Evolutionary conservation across 2,888 invertebrate species (phyloP), one percentile per base, ranked within the genome.

Genomic region (Ophion costatus): DNA sequence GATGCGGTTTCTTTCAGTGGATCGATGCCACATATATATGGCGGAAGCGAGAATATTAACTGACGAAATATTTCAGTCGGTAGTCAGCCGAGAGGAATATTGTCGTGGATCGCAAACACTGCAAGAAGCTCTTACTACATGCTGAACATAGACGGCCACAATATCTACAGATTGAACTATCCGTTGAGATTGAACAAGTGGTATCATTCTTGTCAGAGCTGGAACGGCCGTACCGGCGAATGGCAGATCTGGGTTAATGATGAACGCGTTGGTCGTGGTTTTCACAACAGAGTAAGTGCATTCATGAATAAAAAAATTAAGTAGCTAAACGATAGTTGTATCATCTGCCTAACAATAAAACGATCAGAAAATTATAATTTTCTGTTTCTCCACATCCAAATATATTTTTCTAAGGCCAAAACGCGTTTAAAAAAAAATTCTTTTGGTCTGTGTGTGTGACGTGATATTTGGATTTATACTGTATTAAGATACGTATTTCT

Each of bases 171-270:
- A 92, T 94, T 96, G 84, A 96, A 96, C 93, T 96, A 96, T 93
- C 96, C 96, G 71, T 92, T 96, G 86, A 94, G 96, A 88, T 94
- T 96, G 91, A 96, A 96, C 92, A 95, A 95, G 93, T 98, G 97
- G 97, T 97, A 97, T 94, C 98, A 98, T 93, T 96, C 97, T 74
- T 98, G 98, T 91, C 96, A 97, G 90, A 97, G 97, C 77, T 98
- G 98, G 98, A 98, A 97, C 93, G 97, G 97, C 22, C 96, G 96
- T 92, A 97, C 97, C 9, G 98, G 98, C 71, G 98, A 98, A 94
- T 98, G 98, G 98, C 98, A 98, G 94, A 96, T 97, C 88, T 98
- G 98, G 97, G 96, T 98, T 86, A 97, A 97, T 92, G 96, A 96
- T 24, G 98, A 98, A 93, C 95, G 98, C 88, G 97, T 98, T 74